Evolutionary conservation across 2,797 vertebrate species (phyloP), one percentile per base, ranked within the genome.

Genomic region (Buceros bicornis): DNA sequence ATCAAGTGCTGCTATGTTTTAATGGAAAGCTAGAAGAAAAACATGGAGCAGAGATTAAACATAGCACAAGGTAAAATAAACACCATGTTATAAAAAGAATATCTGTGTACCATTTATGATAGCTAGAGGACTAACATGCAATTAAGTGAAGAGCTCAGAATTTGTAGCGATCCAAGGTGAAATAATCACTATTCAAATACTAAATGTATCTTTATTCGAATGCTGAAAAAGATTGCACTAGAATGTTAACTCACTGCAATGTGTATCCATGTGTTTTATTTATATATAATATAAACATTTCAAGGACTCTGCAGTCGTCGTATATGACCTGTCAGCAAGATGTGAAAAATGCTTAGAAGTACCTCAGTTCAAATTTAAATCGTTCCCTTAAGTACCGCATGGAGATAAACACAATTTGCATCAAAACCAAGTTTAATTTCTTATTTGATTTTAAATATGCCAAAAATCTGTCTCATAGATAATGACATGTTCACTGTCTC

Each of bases 1-100:
- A 37, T 86, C 58, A 22, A 67, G n/a, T 40, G 28, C 20, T 87
- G 13, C 25, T 69, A 7, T 76, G n/a, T 89, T 94, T 79, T 92
- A 83, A 82, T 92, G n/a, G n/a, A 79, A 89, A 95, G 31, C 21
- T 79, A 82, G 61, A 87, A 77, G 28, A 33, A 82, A 96, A 94
- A 35, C 20, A 28, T 50, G 42, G 82, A 79, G 20, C 21, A 64
- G 33, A 91, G 54, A 87, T 76, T 84, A 95, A 89, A 85, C 19
- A 53, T n/a, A 76, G 28, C 14, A 50, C 21, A 79, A 18, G n/a
- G 45, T 48, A 74, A 85, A 91, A 78, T 26, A 62, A 92, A 37
- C 45, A 82, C 53, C 69, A 51, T 8, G 53, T 57, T 71, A 45
- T 48, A 66, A 67, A 89, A 81, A 77, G 16, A 8, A 42, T 57